Conservation (phyloP, 2,113 vertebrate genomes). For the Cephalopholis sonnerati region DNA sequence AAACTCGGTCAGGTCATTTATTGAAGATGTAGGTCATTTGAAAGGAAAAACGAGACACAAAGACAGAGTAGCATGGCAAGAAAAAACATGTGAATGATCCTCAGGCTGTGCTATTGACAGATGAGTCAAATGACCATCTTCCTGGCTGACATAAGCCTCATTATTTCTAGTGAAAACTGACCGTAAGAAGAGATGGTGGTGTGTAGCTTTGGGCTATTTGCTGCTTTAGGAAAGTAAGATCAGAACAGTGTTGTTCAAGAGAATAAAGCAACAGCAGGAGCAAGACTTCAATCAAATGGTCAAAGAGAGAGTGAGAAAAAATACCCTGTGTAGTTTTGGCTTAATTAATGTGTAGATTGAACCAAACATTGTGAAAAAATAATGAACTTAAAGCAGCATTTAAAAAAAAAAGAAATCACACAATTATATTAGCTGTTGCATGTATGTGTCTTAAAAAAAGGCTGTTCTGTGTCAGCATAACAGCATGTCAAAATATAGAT, state of each 20-base stretch:
- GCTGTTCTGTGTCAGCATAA: not conserved
- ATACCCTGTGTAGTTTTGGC: not conserved
- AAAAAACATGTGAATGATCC: constrained; percentile 21
- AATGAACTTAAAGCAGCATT: not conserved
- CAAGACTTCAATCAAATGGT: constrained; percentile 10
- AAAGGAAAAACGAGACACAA: constrained; percentile 4
- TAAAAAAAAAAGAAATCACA: too few relatives aligned
- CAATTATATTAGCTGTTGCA: not conserved
- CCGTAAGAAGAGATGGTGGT: constrained; percentile 21
- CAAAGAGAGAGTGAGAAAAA: not conserved
- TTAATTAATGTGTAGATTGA: not conserved
- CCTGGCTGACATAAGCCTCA: constrained; percentile 33
- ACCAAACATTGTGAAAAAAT: not conserved
- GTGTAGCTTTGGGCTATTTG: constrained; percentile 28
- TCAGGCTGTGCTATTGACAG: constrained; percentile 46
- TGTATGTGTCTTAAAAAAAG: not conserved
- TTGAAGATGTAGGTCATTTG: constrained; percentile 22
- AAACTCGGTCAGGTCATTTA: constrained; percentile 17
- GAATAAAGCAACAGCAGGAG: not conserved
- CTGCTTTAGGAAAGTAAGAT: constrained; percentile 36
- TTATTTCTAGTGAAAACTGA: constrained; percentile 51
- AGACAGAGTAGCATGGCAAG: not conserved
- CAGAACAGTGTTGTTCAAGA: not conserved
- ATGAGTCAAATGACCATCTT: constrained; percentile 48
- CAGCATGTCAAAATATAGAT: not conserved